A percentile compares a stretch with the other conserved stretches of the same genome.
These are phyloP conservation scores for Etheostoma spectabile DNA, from an alignment of 2,113 vertebrate genomes.

Conservation along the genomic window DNA sequence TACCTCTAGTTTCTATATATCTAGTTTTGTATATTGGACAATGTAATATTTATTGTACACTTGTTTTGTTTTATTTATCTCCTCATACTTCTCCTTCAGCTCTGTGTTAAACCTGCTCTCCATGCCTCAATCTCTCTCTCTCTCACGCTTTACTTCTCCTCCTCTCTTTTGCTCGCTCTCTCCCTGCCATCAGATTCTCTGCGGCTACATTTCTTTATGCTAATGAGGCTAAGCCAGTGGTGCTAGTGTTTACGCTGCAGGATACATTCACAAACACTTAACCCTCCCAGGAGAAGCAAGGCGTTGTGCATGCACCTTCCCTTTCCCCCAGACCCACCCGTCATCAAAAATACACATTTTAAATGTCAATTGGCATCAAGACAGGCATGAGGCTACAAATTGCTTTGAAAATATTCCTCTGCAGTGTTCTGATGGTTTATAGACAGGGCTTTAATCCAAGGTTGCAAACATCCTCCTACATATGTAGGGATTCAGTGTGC, in stretches of 20 bases:
- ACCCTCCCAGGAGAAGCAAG: slow-evolving; percentile 67
- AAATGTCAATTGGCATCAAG: slow-evolving; percentile 34
- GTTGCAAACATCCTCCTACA: not conserved
- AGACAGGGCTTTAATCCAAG: not conserved
- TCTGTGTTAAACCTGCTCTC: slow-evolving; percentile 5
- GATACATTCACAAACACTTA: slow-evolving; percentile 74
- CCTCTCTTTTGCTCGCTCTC: not conserved
- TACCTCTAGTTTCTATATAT: not conserved
- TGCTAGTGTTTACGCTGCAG: slow-evolving; percentile 79
- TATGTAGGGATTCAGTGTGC: not conserved
- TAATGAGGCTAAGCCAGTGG: slow-evolving; percentile 78
- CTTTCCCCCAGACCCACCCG: slow-evolving; percentile 1
- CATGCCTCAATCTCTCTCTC: slow-evolving; percentile 2
- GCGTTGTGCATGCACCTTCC: slow-evolving; percentile 7
- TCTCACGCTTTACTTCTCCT: not conserved
- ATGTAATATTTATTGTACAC: not conserved
- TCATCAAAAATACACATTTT: slow-evolving; percentile 30
- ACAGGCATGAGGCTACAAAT: slow-evolving; percentile 6
- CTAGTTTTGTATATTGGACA: not conserved
- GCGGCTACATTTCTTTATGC: slow-evolving; percentile 78
- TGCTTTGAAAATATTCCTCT: slow-evolving; percentile 24
- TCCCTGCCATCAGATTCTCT: slow-evolving; percentile 19
- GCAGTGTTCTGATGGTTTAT: not conserved
- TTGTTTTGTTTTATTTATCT: not conserved
- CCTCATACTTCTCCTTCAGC: not conserved